phyloP scores from a whole-genome alignment of 1,140 invertebrate genomes.

The Procambarus clarkii region DNA sequence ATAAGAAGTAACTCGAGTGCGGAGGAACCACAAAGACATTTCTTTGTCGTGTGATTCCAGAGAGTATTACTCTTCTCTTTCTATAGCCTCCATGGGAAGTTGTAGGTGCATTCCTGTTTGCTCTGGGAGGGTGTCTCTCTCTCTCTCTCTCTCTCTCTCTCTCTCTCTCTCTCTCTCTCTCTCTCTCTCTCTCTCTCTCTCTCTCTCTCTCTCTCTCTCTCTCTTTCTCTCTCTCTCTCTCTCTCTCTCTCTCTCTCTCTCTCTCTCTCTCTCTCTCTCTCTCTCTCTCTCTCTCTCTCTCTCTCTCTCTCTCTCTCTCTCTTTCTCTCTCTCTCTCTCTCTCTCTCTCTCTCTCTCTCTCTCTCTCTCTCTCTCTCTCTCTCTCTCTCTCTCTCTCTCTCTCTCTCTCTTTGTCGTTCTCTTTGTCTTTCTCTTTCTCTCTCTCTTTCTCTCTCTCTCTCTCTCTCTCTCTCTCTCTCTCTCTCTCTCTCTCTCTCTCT shows the following conservation, averaged over 20 bases:
- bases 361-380: background rate
- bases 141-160: too few relatives aligned
- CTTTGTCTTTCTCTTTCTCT: background rate
- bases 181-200: background rate
- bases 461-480: background rate
- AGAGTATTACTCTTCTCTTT: too few relatives aligned
- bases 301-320: background rate
- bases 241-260: background rate
- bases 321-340: background rate
- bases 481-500: background rate
- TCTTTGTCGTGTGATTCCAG: too few relatives aligned
- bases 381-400: background rate
- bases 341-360: background rate
- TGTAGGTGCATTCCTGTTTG: too few relatives aligned
- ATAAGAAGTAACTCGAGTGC: too few relatives aligned
- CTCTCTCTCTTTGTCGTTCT: background rate
- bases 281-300: too few relatives aligned
- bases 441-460: background rate
- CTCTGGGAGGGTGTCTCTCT: too few relatives aligned
- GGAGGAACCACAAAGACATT: too few relatives aligned
- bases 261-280: too few relatives aligned
- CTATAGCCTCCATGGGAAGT: too few relatives aligned
- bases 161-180: background rate
- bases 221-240: too few relatives aligned
- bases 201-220: background rate